These are phyloP conservation scores for Etheostoma nigrum DNA, from an alignment of 2,797 vertebrate species.

Conservation along the genomic window DNA sequence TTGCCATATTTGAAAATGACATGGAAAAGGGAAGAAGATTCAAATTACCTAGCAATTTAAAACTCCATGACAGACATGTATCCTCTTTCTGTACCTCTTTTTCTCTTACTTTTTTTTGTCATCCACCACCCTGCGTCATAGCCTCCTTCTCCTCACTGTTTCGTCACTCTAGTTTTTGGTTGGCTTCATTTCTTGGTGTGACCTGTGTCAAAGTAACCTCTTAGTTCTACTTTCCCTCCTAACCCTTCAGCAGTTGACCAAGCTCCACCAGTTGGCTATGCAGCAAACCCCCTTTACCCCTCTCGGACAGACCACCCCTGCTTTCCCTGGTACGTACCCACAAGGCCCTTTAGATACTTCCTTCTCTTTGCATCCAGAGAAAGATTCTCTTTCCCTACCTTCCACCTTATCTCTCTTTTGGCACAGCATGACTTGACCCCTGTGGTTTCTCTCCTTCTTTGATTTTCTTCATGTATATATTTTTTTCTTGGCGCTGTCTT, in stretches of 20 bases:
- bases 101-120: slow-evolving; percentile 78
- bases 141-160: slow-evolving; percentile 87
- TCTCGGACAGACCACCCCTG: slow-evolving; percentile 99
- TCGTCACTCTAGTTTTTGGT: slow-evolving; percentile 83
- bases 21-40: not conserved
- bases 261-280: slow-evolving; percentile 99
- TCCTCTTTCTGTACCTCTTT: slow-evolving; percentile 51
- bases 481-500: slow-evolving; percentile 60
- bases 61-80: slow-evolving; percentile 35
- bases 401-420: slow-evolving; percentile 79
- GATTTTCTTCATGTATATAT: slow-evolving; percentile 51
- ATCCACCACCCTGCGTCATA: slow-evolving; percentile 89
- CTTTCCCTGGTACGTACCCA: slow-evolving; percentile 99
- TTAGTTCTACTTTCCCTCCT: slow-evolving; percentile 99
- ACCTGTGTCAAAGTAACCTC: slow-evolving; percentile 97
- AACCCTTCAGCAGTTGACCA: slow-evolving; percentile 99
- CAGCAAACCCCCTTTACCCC: slow-evolving; percentile 99
- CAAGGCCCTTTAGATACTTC: slow-evolving; percentile 89
- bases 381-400: slow-evolving; percentile 72
- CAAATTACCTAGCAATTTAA: slow-evolving; percentile 5
- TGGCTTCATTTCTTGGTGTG: slow-evolving; percentile 90
- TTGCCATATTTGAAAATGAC: not conserved
- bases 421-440: slow-evolving; percentile 79
- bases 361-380: slow-evolving; percentile 91
- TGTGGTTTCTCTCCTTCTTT: slow-evolving; percentile 73